These are phyloP conservation scores for Lycodopsis pacificus DNA, from an alignment of 2,797 vertebrate genomes.

Conservation along the genomic window DNA sequence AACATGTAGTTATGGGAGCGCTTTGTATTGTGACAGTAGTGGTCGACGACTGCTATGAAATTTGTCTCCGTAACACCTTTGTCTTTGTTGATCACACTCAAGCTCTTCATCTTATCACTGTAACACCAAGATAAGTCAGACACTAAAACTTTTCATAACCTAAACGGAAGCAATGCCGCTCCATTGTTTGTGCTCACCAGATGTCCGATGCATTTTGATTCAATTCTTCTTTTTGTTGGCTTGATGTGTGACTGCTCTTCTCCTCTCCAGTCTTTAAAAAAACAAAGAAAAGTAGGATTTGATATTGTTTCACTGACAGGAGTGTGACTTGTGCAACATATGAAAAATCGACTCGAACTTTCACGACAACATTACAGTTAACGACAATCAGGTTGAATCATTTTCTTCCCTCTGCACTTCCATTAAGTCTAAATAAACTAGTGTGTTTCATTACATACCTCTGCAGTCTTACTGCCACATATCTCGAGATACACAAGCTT, in stretches of 20 bases:
- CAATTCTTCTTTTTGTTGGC: neutral
- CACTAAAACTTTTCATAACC: neutral
- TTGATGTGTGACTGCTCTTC: conserved; percentile 2
- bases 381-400: neutral
- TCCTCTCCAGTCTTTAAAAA: conserved; percentile 60
- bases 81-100: neutral
- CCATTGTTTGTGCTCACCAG: neutral
- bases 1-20: neutral
- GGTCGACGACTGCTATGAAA: conserved; percentile 60
- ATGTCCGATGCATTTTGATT: neutral
- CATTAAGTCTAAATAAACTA: neutral
- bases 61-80: conserved; percentile 28
- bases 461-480: conserved; percentile 25
- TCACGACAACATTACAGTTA: neutral
- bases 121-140: conserved; percentile 10
- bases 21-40: conserved; percentile 65
- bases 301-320: neutral
- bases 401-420: neutral
- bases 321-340: neutral
- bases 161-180: neutral
- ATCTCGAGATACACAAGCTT: neutral
- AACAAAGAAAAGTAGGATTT: neutral
- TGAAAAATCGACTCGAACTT: neutral
- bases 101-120: conserved; percentile 33
- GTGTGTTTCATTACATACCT: conserved; percentile 39